These are phyloP conservation scores for Drosophila pallidifrons DNA, from an alignment of 1,140 invertebrate species.

Conservation along the genomic window DNA sequence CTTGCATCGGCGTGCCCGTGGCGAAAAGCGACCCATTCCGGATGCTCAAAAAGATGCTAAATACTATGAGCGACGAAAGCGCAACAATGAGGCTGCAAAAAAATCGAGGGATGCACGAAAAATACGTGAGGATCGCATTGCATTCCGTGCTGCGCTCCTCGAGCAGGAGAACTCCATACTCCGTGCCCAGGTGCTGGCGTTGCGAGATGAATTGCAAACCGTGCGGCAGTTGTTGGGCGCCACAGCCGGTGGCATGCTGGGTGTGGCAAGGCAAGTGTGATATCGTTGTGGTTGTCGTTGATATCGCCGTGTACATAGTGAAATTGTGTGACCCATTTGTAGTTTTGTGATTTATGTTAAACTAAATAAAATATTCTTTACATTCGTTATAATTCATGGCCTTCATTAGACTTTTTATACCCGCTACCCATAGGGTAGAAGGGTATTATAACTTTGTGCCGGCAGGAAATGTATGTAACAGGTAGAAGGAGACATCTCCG, in stretches of 20 bases:
- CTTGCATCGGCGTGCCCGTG: conserved; percentile 87
- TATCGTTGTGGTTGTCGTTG: not conserved
- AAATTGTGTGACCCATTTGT: conserved; percentile 31
- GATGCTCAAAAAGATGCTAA: conserved; percentile 94
- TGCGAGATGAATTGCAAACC: conserved; percentile 92
- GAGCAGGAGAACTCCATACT: conserved; percentile 95
- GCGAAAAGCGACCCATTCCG: conserved; percentile 95
- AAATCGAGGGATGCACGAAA: conserved; percentile 94
- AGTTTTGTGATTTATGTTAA: conserved; percentile 49
- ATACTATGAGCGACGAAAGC: conserved; percentile 93
- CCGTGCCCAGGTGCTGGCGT: conserved; percentile 90
- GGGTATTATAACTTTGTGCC: too few species aligned
- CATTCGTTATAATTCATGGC: not conserved
- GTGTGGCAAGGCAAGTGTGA: conserved; percentile 63
- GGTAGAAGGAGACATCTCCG: too few species aligned
- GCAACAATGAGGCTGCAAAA: conserved; percentile 96
- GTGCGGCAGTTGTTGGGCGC: conserved; percentile 87
- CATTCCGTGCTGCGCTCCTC: conserved; percentile 91
- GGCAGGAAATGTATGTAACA: too few species aligned
- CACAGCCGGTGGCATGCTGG: conserved; percentile 62
- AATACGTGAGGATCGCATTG: conserved; percentile 92
- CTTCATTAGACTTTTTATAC: too few species aligned
- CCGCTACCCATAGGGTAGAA: too few species aligned
- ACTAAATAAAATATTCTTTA: conserved; percentile 26
- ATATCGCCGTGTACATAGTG: conserved; percentile 31